Evolutionary conservation across 2,797 vertebrate genomes (phyloP).

Genomic region (Ctenochaetus hawaiiensis): DNA sequence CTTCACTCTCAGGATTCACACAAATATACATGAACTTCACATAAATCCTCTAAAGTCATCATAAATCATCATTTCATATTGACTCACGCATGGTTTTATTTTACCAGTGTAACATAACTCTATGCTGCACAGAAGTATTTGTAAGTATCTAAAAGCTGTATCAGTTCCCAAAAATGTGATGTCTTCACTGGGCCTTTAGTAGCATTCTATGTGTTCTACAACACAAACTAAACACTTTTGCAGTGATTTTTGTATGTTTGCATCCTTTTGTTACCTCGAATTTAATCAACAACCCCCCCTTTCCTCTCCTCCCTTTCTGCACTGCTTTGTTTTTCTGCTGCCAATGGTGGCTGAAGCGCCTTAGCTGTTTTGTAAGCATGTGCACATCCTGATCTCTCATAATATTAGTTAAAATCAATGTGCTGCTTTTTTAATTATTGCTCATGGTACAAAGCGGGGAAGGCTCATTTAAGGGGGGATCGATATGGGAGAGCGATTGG

Average conservation of each 20-base stretch:
- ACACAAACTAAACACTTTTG: slow-evolving; percentile 87
- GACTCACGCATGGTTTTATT: slow-evolving; percentile 14
- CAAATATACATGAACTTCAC: background rate
- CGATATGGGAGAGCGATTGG: slow-evolving; percentile 99
- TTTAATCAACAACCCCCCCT: slow-evolving; percentile 70
- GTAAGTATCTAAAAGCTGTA: slow-evolving; percentile 60
- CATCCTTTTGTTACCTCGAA: slow-evolving; percentile 78
- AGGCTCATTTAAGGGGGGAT: slow-evolving; percentile 99
- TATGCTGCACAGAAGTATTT: slow-evolving; percentile 44
- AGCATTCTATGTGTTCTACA: slow-evolving; percentile 79
- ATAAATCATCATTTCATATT: background rate
- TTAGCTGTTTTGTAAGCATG: slow-evolving; percentile 96
- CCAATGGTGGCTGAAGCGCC: slow-evolving; percentile 84
- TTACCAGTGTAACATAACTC: slow-evolving; percentile 33
- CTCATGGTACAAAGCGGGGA: slow-evolving; percentile 99
- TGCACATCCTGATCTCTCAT: slow-evolving; percentile 99
- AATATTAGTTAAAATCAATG: slow-evolving; percentile 99
- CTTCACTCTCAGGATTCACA: background rate
- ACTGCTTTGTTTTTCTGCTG: slow-evolving; percentile 90
- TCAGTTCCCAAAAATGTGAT: slow-evolving; percentile 82
- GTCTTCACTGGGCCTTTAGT: slow-evolving; percentile 68
- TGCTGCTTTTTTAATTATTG: slow-evolving; percentile 99
- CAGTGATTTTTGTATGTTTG: slow-evolving; percentile 88
- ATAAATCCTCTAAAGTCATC: background rate
- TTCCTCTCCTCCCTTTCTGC: slow-evolving; percentile 57